phyloP scores from a whole-genome alignment of 2,888 invertebrate genomes.

The Tetrapedia diversipes region DNA sequence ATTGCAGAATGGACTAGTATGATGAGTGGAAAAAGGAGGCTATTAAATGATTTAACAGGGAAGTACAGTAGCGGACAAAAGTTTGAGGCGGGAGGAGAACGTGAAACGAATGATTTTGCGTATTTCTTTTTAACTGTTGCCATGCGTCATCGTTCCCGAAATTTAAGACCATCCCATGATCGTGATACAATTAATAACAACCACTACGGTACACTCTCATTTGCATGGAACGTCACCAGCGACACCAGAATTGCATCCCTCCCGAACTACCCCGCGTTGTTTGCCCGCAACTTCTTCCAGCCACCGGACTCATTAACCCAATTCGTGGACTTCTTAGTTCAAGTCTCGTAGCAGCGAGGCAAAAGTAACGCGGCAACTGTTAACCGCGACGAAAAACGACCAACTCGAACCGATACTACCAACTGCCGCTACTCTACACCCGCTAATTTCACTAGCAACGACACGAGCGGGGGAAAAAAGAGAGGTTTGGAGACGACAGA shows the following conservation, averaged over 20 bases:
- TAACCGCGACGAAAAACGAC: slow-evolving; percentile 18
- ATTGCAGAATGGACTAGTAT: too few species aligned
- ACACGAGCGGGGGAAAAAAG: background rate
- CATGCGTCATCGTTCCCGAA: too few species aligned
- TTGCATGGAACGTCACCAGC: background rate
- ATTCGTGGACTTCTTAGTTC: slow-evolving; percentile 25
- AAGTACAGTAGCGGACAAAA: too few species aligned
- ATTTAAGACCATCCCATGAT: too few species aligned
- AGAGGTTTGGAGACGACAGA: too few species aligned
- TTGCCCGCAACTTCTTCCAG: slow-evolving; percentile 20
- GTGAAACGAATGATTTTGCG: too few species aligned
- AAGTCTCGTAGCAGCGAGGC: background rate
- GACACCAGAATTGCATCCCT: slow-evolving; percentile 8
- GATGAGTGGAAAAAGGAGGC: too few species aligned
- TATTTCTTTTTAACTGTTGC: too few species aligned
- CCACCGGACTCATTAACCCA: slow-evolving; percentile 23
- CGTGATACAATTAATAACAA: background rate
- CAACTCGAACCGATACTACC: background rate
- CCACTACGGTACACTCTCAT: too few species aligned
- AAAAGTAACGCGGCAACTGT: slow-evolving; percentile 16
- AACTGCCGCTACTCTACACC: background rate
- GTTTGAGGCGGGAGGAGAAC: too few species aligned
- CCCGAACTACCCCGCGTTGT: background rate
- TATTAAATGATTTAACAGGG: too few species aligned
- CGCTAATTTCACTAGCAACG: slow-evolving; percentile 4